phyloP scores from a whole-genome alignment of 2,113 vertebrate genomes.

The Cyphomyrus plagiostoma region DNA sequence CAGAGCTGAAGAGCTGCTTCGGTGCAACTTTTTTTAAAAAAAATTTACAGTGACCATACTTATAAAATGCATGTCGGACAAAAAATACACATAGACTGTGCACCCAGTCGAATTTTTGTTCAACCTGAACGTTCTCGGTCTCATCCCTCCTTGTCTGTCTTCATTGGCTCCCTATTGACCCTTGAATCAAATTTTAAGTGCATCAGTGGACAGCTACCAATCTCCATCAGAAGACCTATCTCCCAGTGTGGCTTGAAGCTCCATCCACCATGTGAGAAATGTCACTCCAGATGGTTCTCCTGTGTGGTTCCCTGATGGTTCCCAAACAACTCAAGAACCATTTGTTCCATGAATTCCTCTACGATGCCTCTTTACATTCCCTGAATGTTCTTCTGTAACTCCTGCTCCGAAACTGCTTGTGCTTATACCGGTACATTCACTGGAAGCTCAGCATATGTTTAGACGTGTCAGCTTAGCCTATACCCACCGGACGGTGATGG shows the following conservation, averaged over 20 bases:
- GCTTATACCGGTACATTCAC: neutral
- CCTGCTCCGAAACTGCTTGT: neutral
- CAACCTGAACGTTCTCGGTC: neutral
- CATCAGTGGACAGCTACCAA: neutral
- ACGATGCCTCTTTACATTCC: neutral
- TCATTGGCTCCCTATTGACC: neutral
- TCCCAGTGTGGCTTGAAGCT: neutral
- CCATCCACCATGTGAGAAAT: neutral
- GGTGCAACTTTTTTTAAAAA: neutral
- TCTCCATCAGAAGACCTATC: neutral
- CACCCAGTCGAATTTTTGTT: neutral
- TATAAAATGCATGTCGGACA: neutral
- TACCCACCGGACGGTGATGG: constrained; percentile 76
- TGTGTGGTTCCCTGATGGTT: neutral
- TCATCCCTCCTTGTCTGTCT: neutral
- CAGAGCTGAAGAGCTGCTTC: neutral
- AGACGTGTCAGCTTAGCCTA: neutral
- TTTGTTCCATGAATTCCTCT: neutral
- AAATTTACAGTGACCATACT: neutral
- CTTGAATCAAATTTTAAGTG: neutral
- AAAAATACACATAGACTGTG: neutral
- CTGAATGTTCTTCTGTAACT: neutral
- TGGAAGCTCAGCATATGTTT: neutral
- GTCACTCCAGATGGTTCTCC: neutral
- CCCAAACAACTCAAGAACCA: too few relatives aligned